Base-by-base conservation (phyloP, 2,888 invertebrate genomes). In the Abrostola triplasia region DNA sequence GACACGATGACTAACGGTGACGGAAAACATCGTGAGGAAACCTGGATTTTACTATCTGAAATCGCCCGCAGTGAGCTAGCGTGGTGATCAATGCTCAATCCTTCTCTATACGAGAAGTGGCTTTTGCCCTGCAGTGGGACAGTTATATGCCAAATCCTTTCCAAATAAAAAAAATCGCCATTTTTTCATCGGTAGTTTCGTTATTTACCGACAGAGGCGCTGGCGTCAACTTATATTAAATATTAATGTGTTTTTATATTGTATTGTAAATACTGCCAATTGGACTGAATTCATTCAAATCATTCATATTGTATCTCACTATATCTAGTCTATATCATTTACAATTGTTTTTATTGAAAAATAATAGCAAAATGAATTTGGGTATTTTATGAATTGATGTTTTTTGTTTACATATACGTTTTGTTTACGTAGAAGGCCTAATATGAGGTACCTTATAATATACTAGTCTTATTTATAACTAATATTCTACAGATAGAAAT, bases 251-350 rank as follows among this genome's bases (percentile, higher is more conserved):
- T 35, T 48, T 44, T 42, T 62, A 37, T 66, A 62, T 67, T 60
- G 61, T 61, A 67, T 69, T 68, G 67, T 48, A 64, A 68, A 70
- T 74, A 83, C 80, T 83, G 84, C 83, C 82, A 51, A 77, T 82
- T 78, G 83, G 81, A 84, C 82, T 74, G 73, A 81, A 13, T 49
- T 59, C 56, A 69, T 52, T 8, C 51, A 36, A 55, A 51, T 36
- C 50, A 40, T 56, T 5, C 0, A 50, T 36, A 51, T 36, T 48
- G n/a, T 55, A 51, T 53, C 9, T 53, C 7, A 36, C 42, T 8
- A 41, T n/a, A n/a, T 57, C 70, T 74, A 64, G 64, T 69, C 75
- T 24, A 24, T 24, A 53, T 37, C 12, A 44, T 55, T 53, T 53
- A 36, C 12, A 9, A 52, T 40, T 41, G 53, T 59, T 41, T 59